A percentile compares a stretch with the other conserved stretches of the same genome.
These are phyloP conservation scores for Pseudorhiza aurosa DNA, from an alignment of 30 jellyfish, hydroid and myxozoan genomes.

Conservation along the genomic window DNA sequence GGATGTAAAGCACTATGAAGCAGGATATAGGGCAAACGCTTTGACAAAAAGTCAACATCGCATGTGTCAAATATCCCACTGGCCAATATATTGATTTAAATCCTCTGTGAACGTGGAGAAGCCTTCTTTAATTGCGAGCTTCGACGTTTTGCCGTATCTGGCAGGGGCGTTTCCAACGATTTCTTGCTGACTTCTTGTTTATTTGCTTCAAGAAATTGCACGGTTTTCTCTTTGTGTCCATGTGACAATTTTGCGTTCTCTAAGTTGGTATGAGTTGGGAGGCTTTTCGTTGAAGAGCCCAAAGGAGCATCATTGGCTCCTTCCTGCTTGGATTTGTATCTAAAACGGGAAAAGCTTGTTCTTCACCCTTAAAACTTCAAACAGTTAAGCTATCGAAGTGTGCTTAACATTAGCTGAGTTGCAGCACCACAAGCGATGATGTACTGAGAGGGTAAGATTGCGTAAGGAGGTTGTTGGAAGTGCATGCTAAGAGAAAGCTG, in stretches of 20 bases:
- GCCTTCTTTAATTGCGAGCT: slow-evolving; percentile 34
- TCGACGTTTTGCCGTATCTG: slow-evolving; percentile 20
- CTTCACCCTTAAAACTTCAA: neutral
- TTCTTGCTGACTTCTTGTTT: neutral
- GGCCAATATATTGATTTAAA: slow-evolving; percentile 30
- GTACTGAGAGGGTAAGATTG: too few species aligned
- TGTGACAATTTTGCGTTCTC: slow-evolving; percentile 7
- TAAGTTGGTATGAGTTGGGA: slow-evolving; percentile 10
- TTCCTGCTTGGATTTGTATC: neutral
- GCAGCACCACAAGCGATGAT: too few species aligned
- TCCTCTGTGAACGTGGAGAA: slow-evolving; percentile 15
- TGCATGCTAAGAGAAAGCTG: too few species aligned
- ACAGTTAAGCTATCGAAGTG: too few species aligned
- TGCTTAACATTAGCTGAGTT: too few species aligned
- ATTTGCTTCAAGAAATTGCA: neutral
- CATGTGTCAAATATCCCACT: slow-evolving; percentile 30
- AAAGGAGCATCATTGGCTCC: neutral
- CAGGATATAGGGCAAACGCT: too few species aligned
- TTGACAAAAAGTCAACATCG: too few species aligned
- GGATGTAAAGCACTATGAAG: too few species aligned
- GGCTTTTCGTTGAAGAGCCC: slow-evolving; percentile 30
- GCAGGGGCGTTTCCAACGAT: neutral
- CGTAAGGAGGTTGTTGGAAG: too few species aligned
- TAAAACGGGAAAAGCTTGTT: neutral
- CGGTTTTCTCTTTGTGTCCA: slow-evolving; percentile 43